A percentile compares a stretch with the other conserved stretches of the same genome.
Evolutionary conservation across 2,888 invertebrate species (phyloP).

Genomic region (Perizoma affinitatum): DNA sequence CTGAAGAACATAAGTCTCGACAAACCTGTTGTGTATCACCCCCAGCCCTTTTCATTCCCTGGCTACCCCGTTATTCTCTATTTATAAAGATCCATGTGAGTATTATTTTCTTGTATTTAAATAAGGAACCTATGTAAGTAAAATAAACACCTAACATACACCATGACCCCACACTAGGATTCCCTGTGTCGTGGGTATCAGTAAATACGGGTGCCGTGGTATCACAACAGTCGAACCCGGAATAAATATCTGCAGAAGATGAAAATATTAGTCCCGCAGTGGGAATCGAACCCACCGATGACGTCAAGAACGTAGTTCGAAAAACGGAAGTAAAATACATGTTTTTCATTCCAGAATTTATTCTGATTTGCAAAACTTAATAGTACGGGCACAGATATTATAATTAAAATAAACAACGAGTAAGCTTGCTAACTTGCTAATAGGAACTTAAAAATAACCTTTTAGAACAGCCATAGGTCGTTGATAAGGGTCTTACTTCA

Average conservation of each 20-base stretch:
- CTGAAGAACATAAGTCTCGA: slow-evolving; percentile 53
- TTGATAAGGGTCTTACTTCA: neutral
- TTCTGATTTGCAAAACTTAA: slow-evolving; percentile 51
- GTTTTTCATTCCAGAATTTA: slow-evolving; percentile 49
- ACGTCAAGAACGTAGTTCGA: too few relatives aligned
- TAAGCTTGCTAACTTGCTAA: too few relatives aligned
- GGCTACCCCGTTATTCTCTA: slow-evolving; percentile 73
- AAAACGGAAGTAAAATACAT: slow-evolving; percentile 9
- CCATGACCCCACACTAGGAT: too few relatives aligned
- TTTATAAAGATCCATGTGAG: slow-evolving; percentile 38
- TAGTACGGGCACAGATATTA: neutral
- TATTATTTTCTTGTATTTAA: neutral
- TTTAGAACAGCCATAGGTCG: slow-evolving; percentile 15
- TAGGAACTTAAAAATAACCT: neutral
- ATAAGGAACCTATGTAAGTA: too few relatives aligned
- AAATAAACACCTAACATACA: too few relatives aligned
- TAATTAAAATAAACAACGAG: too few relatives aligned
- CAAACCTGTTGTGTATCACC: slow-evolving; percentile 62
- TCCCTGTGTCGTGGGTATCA: too few relatives aligned
- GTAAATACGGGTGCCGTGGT: too few relatives aligned
- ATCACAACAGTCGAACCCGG: too few relatives aligned
- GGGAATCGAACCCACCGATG: too few relatives aligned
- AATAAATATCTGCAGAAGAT: too few relatives aligned
- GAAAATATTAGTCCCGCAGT: too few relatives aligned
- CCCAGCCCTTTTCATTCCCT: slow-evolving; percentile 72